Conservation (phyloP, 23 tunicate genomes). For the Halocynthia roretzi region DNA sequence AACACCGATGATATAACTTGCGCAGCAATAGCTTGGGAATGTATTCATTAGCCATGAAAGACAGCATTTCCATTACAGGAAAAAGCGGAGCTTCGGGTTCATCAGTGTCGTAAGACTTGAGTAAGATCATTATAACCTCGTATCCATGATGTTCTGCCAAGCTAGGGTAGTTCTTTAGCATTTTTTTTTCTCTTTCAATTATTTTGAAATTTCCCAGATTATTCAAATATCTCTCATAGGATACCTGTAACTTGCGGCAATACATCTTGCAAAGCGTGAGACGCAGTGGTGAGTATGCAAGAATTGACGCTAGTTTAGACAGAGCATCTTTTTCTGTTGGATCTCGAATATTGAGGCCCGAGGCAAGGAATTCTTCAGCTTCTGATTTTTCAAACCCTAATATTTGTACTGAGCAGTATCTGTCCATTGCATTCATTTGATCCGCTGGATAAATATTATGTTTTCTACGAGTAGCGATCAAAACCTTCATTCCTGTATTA, state of each 20-base stretch:
- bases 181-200: slow-evolving; percentile 4
- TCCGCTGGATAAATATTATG: too few relatives aligned
- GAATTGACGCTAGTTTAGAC: not conserved
- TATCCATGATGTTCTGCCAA: slow-evolving; percentile 5
- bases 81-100: not conserved
- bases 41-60: slow-evolving; percentile 1
- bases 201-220: not conserved
- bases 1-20: not conserved
- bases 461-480: not conserved
- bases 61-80: slow-evolving; percentile 10
- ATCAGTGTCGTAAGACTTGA: not conserved
- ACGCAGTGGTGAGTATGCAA: slow-evolving; percentile 22
- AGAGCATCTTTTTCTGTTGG: not conserved
- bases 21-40: slow-evolving; percentile 4
- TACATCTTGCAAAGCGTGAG: slow-evolving; percentile 2
- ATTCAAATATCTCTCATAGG: slow-evolving; percentile 1
- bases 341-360: not conserved
- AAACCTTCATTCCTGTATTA: too few relatives aligned
- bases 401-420: not conserved
- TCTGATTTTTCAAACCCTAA: slow-evolving; percentile 1
- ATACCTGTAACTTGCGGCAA: not conserved
- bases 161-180: slow-evolving; percentile 2
- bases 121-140: slow-evolving; percentile 7
- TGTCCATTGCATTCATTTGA: not conserved
- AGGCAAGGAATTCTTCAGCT: slow-evolving; percentile 1